Percentiles rank a stretch among this genome's conserved stretches.
Conservation (phyloP, 2,888 invertebrate species). For the Beris morrisii region DNA sequence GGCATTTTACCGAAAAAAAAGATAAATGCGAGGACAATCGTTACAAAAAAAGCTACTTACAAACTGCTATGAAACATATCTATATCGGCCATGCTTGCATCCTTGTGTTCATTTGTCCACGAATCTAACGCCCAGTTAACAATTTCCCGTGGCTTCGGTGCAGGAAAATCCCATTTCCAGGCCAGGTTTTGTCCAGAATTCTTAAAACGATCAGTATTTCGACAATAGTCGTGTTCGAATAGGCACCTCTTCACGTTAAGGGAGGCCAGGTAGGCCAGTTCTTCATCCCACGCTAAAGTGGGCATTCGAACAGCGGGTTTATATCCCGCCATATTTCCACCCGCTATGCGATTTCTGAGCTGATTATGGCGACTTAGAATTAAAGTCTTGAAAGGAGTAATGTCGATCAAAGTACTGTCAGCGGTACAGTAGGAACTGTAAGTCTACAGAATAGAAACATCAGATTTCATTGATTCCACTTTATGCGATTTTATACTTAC, state of each 20-base stretch:
- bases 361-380: conserved; percentile 43
- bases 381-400: neutral
- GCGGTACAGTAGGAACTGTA: neutral
- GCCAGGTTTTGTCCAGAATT: conserved; percentile 48
- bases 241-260: conserved; percentile 19
- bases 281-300: conserved; percentile 19
- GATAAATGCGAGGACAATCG: neutral
- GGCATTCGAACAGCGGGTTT: conserved; percentile 16
- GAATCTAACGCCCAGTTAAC: conserved; percentile 11
- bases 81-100: conserved; percentile 24
- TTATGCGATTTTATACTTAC: conserved; percentile 1
- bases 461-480: neutral
- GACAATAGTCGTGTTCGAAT: conserved; percentile 18
- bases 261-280: conserved; percentile 20
- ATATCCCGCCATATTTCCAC: conserved; percentile 8
- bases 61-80: conserved; percentile 1
- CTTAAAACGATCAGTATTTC: conserved; percentile 18
- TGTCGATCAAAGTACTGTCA: conserved; percentile 7
- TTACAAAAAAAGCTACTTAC: neutral
- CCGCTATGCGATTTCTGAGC: conserved; percentile 16
- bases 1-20: neutral
- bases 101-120: conserved; percentile 33
- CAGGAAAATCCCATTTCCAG: conserved; percentile 1
- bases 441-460: conserved; percentile 1
- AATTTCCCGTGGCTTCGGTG: neutral